These are phyloP conservation scores for Eristalis tenax DNA, from an alignment of 2,888 invertebrate species.

Conservation along the genomic window DNA sequence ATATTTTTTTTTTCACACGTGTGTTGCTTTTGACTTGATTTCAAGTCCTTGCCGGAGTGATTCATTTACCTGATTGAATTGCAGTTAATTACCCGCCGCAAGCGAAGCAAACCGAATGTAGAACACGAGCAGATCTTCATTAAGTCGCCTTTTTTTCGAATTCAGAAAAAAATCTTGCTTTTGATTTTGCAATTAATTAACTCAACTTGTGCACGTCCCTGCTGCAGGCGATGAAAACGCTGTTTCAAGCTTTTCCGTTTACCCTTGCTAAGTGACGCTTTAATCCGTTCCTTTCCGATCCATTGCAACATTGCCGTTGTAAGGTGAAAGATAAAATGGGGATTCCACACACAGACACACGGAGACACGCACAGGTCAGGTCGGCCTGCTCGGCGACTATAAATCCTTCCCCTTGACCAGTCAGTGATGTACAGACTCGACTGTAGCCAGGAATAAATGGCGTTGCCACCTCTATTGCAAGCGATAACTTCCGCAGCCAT, in stretches of 20 bases:
- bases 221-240: neutral
- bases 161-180: neutral
- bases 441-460: neutral
- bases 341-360: neutral
- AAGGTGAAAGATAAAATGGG: neutral
- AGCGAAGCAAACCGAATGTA: neutral
- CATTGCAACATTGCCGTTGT: neutral
- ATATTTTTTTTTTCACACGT: too few relatives aligned
- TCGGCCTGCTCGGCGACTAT: neutral
- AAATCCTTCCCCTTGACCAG: neutral
- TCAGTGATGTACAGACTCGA: neutral
- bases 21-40: too few relatives aligned
- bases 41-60: too few relatives aligned
- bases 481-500: constrained; percentile 23
- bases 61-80: too few relatives aligned
- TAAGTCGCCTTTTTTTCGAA: neutral
- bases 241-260: neutral
- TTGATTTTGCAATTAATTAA: neutral
- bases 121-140: neutral
- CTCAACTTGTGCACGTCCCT: neutral
- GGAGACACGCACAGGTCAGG: neutral
- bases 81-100: neutral
- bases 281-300: neutral
- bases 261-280: neutral
- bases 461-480: constrained; percentile 10